phyloP scores from a whole-genome alignment of 2,888 invertebrate genomes.

The Phrixothrix hirtus region DNA sequence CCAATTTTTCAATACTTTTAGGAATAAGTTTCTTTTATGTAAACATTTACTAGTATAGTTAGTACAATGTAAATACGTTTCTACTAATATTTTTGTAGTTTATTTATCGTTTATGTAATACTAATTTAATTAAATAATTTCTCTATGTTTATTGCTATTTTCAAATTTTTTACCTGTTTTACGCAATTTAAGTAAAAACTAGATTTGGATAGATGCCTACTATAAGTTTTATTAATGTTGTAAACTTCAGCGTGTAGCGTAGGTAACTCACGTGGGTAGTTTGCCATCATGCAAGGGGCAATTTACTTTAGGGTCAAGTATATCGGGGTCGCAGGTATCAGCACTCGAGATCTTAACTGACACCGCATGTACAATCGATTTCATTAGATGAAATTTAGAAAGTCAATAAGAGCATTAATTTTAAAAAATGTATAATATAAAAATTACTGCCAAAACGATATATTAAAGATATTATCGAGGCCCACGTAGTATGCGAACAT shows the following conservation, averaged over 20 bases:
- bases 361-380: constrained; percentile 50
- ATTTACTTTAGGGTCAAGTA: constrained; percentile 49
- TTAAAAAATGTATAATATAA: constrained; percentile 1
- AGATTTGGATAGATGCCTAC: neutral
- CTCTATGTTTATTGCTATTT: no score
- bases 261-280: constrained; percentile 28
- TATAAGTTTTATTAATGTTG: constrained; percentile 20
- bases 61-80: no score
- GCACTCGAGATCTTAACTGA: constrained; percentile 49
- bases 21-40: no score
- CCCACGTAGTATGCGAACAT: no score
- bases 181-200: no score
- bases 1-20: no score
- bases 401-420: constrained; percentile 27
- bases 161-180: no score
- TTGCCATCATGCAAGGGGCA: constrained; percentile 37
- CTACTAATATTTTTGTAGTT: no score
- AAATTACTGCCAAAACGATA: neutral
- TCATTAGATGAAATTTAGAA: constrained; percentile 44
- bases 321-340: constrained; percentile 47
- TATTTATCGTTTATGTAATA: no score
- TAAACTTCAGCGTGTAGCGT: constrained; percentile 25
- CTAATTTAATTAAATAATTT: no score
- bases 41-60: no score
- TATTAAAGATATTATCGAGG: no score